A percentile compares a stretch with the other conserved stretches of the same genome.
These are phyloP conservation scores for Andrena bicolor DNA, from an alignment of 2,888 invertebrate species.

Conservation along the genomic window DNA sequence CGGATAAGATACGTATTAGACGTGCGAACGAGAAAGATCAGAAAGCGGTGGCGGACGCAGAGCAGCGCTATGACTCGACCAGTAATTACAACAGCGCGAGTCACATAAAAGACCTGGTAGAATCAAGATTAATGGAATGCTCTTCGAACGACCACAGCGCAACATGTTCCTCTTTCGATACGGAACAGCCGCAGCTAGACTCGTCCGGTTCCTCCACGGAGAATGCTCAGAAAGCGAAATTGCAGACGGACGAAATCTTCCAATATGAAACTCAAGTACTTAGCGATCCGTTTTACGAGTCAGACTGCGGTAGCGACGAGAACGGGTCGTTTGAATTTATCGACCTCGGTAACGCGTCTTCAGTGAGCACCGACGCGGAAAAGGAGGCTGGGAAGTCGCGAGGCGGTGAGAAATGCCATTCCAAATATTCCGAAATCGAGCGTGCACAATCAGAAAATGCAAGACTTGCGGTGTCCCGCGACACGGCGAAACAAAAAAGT, in stretches of 20 bases:
- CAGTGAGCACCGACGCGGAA: constrained; percentile 34
- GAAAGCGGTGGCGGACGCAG: constrained; percentile 42
- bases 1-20: constrained; percentile 70
- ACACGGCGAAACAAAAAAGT: constrained; percentile 67
- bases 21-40: constrained; percentile 57
- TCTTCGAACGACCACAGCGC: constrained; percentile 63
- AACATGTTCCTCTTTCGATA: constrained; percentile 73
- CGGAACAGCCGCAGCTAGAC: constrained; percentile 71
- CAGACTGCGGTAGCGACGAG: constrained; percentile 76
- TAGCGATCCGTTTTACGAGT: constrained; percentile 81
- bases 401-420: constrained; percentile 30
- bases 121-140: constrained; percentile 53
- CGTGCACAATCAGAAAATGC: constrained; percentile 50
- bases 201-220: constrained; percentile 74
- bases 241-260: constrained; percentile 75
- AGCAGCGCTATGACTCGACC: constrained; percentile 51
- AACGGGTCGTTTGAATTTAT: constrained; percentile 78
- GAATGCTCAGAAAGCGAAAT: constrained; percentile 53
- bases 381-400: constrained; percentile 28
- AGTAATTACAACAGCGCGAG: constrained; percentile 44
- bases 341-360: constrained; percentile 62
- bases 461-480: constrained; percentile 53
- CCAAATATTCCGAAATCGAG: constrained; percentile 25
- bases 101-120: constrained; percentile 50
- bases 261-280: constrained; percentile 79